Evolutionary conservation across 2,113 vertebrate genomes (phyloP), one percentile per base, ranked within the genome.

Genomic region (Dendropsophus ebraccatus): DNA sequence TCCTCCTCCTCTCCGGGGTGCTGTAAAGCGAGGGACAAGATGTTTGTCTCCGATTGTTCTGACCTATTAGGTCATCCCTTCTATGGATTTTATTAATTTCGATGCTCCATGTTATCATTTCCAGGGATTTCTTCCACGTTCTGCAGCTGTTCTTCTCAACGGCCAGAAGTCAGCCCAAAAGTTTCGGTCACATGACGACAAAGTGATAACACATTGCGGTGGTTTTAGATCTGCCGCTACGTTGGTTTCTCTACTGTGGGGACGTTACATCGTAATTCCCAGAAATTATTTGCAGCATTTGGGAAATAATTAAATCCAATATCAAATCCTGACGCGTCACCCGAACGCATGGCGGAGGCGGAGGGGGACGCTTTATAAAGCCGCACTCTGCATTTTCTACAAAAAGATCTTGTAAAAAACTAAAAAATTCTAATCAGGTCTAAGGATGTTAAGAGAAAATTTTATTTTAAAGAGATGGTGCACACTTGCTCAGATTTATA

Each of bases 21-120:
- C 49, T 80, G 4, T 45, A 95, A 94, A 94, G 82, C 92, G n/a
- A 90, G 92, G 91, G 92, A 94, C 91, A 94, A 91, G 91, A 92
- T 89, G 92, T 93, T 93, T 95, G 93, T 93, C 94, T 94, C 94
- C 94, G 93, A 91, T 83, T 23, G 89, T 92, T 92, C 92, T 94
- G 95, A 94, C 94, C 94, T 91, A 95, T 94, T 94, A 94, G 94
- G 92, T 94, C 94, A 95, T 93, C 93, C 93, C 91, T 91, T 49
- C 70, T 94, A 93, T 94, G 92, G 93, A 94, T 92, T 94, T 95
- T 95, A 95, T 94, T 93, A 94, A 94, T 93, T 92, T 92, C 94
- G 93, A 94, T 92, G 92, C 91, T 91, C 90, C 93, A 95, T 93
- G 95, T 94, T 94, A 94, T 91, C 14, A 52, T 65, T 89, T 88